These are phyloP conservation scores for Nematolebias whitei DNA, from an alignment of 2,113 vertebrate genomes.

Conservation along the genomic window DNA sequence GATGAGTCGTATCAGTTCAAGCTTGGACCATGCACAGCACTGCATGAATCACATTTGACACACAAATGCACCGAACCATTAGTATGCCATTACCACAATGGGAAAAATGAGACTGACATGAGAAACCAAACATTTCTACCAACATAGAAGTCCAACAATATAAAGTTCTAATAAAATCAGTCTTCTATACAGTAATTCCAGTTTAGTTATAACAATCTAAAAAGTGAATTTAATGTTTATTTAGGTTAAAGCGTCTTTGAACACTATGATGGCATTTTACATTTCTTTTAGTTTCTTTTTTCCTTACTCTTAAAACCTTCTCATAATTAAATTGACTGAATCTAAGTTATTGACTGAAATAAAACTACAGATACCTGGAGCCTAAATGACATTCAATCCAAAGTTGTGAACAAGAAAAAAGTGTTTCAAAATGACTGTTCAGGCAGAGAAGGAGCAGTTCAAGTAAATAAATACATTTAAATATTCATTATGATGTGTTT, in stretches of 20 bases:
- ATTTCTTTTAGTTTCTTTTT: neutral
- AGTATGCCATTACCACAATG: constrained; percentile 27
- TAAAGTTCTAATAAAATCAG: constrained; percentile 23
- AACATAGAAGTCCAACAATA: constrained; percentile 15
- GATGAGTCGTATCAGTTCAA: constrained; percentile 60
- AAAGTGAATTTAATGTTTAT: neutral
- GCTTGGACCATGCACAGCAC: constrained; percentile 57
- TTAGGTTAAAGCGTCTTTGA: too few relatives aligned
- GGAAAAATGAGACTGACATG: constrained; percentile 17
- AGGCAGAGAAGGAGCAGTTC: too few relatives aligned
- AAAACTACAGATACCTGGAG: too few relatives aligned
- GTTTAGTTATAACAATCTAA: constrained; percentile 7
- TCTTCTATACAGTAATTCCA: constrained; percentile 35
- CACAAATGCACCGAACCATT: neutral
- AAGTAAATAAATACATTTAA: too few relatives aligned
- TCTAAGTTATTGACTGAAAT: too few relatives aligned
- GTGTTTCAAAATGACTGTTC: too few relatives aligned
- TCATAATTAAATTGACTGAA: neutral
- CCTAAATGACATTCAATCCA: too few relatives aligned
- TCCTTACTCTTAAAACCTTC: neutral
- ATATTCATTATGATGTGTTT: too few relatives aligned
- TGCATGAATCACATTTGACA: constrained; percentile 58
- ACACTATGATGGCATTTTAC: neutral
- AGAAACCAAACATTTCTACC: constrained; percentile 16
- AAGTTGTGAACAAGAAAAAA: too few relatives aligned